Evolutionary conservation across 2,888 invertebrate genomes (phyloP).

Genomic region (Tinea semifulvella): DNA sequence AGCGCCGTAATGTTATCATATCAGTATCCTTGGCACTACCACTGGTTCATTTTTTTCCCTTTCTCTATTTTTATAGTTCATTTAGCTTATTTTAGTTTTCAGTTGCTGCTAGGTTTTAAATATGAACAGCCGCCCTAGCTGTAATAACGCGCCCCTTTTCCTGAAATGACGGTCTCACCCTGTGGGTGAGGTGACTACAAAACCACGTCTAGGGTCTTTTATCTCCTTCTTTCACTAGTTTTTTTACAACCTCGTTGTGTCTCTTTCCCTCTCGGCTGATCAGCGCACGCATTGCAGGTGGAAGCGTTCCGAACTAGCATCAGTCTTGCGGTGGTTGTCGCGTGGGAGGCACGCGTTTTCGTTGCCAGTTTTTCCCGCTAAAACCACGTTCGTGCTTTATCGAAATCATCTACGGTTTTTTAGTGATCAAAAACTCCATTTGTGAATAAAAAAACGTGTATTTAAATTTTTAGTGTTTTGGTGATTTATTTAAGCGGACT

Average conservation of each 20-base stretch:
- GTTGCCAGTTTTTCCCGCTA: slow-evolving; percentile 47
- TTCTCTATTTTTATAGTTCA: too few species aligned
- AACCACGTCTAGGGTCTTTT: slow-evolving; percentile 45
- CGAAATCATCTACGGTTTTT: slow-evolving; percentile 1
- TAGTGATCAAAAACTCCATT: slow-evolving; percentile 21
- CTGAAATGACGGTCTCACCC: slow-evolving; percentile 42
- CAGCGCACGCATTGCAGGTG: slow-evolving; percentile 66
- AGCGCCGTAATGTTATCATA: too few species aligned
- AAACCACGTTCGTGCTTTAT: slow-evolving; percentile 37
- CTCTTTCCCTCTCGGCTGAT: slow-evolving; percentile 36
- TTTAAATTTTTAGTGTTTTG: slow-evolving; percentile 29
- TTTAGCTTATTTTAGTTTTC: too few species aligned
- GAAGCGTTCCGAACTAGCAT: slow-evolving; percentile 29
- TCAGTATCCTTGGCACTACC: too few species aligned
- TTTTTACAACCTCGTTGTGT: slow-evolving; percentile 22
- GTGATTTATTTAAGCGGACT: slow-evolving; percentile 28
- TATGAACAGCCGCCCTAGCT: too few species aligned
- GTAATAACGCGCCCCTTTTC: slow-evolving; percentile 47
- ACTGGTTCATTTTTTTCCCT: too few species aligned
- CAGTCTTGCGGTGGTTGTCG: slow-evolving; percentile 43
- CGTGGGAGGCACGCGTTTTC: slow-evolving; percentile 38
- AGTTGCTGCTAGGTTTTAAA: too few species aligned
- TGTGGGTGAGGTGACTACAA: slow-evolving; percentile 30
- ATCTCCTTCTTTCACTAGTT: slow-evolving; percentile 29
- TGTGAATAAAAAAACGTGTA: slow-evolving; percentile 24